phyloP scores from a whole-genome alignment of 2,888 invertebrate species.

The Girardia tigrina region DNA sequence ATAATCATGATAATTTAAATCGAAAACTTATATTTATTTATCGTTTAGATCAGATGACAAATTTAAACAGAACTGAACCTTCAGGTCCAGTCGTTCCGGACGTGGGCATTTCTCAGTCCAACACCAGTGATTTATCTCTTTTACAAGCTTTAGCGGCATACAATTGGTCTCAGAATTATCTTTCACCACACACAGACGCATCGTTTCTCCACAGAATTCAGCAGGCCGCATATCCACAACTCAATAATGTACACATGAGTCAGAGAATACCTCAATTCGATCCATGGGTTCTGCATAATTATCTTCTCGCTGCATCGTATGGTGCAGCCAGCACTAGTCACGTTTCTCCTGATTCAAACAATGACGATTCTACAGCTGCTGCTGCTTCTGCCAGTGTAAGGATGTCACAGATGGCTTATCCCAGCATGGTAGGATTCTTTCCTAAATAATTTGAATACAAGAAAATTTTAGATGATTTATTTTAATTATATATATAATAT shows the following conservation, averaged over 20 bases:
- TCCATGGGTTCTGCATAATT: conserved; percentile 23
- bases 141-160: not conserved
- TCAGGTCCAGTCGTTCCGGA: not conserved
- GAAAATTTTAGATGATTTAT: no score
- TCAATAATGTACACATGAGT: conserved; percentile 11
- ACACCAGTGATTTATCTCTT: not conserved
- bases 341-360: not conserved
- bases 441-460: no score
- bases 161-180: not conserved
- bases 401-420: conserved; percentile 23
- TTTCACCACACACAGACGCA: not conserved
- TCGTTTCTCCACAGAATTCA: not conserved
- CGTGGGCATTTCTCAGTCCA: not conserved
- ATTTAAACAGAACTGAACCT: not conserved
- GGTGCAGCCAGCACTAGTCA: conserved; percentile 20
- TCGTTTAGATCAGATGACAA: no score
- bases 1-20: no score
- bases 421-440: not conserved
- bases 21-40: no score
- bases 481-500: no score
- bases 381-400: not conserved
- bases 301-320: conserved; percentile 3
- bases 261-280: conserved; percentile 23
- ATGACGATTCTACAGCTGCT: no score
- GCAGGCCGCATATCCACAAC: not conserved